phyloP scores from a whole-genome alignment of 2,797 vertebrate genomes.

The Echeneis naucrates region DNA sequence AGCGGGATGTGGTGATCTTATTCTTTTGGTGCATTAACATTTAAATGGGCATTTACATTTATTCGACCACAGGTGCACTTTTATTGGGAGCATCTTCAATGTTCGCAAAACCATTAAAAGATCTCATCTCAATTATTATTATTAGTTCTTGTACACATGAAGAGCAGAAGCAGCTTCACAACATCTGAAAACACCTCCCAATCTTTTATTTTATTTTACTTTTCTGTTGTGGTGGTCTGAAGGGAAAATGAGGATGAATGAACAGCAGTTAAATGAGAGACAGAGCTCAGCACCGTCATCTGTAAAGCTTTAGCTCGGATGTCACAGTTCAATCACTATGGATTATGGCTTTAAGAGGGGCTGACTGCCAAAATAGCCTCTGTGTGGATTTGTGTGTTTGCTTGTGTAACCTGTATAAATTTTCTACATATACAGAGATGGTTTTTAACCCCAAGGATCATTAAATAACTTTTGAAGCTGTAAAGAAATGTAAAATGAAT shows the following conservation, averaged over 20 bases:
- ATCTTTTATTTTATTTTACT: neutral
- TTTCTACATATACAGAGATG: neutral
- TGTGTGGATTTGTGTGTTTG: conserved; percentile 15
- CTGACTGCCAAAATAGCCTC: conserved; percentile 49
- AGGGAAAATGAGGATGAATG: conserved; percentile 45
- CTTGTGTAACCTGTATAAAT: conserved; percentile 3
- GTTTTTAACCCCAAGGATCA: neutral
- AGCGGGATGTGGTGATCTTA: conserved; percentile 14
- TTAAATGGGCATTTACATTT: conserved; percentile 63
- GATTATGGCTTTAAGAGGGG: conserved; percentile 64
- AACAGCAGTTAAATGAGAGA: conserved; percentile 59
- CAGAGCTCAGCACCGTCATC: conserved; percentile 55
- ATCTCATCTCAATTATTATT: conserved; percentile 17
- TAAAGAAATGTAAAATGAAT: neutral
- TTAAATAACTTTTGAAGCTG: neutral
- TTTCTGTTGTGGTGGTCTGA: conserved; percentile 7
- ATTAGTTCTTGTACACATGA: conserved; percentile 5
- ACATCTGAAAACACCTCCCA: neutral
- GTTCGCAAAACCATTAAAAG: conserved; percentile 24
- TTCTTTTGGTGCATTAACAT: conserved; percentile 54
- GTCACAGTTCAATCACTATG: conserved; percentile 70
- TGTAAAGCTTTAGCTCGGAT: conserved; percentile 63
- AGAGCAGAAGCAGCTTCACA: conserved; percentile 8
- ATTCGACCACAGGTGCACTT: conserved; percentile 64
- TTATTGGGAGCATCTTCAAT: conserved; percentile 43